Percentiles rank a stretch among this genome's conserved stretches.
Conservation (phyloP, 1,140 invertebrate genomes). For the Arion vulgaris region DNA sequence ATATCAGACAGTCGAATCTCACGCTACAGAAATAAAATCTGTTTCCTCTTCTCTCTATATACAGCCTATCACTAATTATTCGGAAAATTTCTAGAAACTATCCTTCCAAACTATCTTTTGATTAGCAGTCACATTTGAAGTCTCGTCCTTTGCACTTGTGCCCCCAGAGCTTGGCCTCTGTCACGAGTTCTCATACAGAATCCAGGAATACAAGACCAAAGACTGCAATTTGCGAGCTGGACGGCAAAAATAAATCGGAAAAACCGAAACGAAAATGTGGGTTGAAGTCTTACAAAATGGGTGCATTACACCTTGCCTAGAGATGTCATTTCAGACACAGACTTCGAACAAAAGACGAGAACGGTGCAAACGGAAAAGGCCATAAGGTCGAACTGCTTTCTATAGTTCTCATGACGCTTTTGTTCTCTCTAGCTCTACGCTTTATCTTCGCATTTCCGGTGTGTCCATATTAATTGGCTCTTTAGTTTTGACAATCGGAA, state of each 20-base stretch:
- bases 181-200: background rate
- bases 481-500: conserved; percentile 3
- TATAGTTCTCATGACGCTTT: background rate
- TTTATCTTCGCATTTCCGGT: conserved; percentile 6
- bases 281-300: conserved; percentile 11
- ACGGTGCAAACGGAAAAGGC: background rate
- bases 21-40: background rate
- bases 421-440: background rate
- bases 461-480: conserved; percentile 5
- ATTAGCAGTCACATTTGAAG: background rate
- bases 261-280: background rate
- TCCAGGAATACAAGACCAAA: background rate
- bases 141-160: background rate
- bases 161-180: background rate
- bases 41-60: background rate
- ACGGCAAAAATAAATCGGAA: background rate
- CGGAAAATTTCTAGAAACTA: background rate
- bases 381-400: conserved; percentile 9
- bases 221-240: background rate
- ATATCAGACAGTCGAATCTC: background rate
- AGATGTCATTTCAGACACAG: background rate
- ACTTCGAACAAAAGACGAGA: background rate
- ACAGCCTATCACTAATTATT: background rate
- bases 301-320: background rate
- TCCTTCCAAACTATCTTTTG: background rate